phyloP scores from a whole-genome alignment of 2,113 vertebrate genomes.

The Perca flavescens region DNA sequence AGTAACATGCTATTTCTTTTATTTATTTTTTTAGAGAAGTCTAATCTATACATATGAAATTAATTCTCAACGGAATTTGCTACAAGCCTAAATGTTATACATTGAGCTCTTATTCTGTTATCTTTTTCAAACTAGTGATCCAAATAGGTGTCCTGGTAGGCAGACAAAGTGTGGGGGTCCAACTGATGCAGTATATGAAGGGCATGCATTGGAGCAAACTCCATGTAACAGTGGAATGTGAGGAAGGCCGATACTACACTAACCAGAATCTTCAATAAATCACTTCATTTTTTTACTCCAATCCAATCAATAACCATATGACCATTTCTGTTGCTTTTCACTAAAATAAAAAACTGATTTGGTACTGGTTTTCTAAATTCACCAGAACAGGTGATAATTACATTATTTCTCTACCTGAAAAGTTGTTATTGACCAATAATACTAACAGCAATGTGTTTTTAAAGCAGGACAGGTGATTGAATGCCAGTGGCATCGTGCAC shows the following conservation, averaged over 20 bases:
- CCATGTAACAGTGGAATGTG: constrained; percentile 61
- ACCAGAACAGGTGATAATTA: background rate
- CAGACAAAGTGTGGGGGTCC: constrained; percentile 42
- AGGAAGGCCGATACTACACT: constrained; percentile 44
- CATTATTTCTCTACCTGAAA: constrained; percentile 28
- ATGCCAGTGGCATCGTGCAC: background rate
- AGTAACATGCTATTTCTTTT: background rate
- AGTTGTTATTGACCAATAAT: constrained; percentile 9
- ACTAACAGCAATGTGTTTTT: background rate
- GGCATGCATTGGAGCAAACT: constrained; percentile 46
- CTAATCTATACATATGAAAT: constrained; percentile 37
- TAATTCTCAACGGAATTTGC: background rate
- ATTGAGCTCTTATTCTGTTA: constrained; percentile 33
- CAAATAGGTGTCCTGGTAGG: constrained; percentile 17
- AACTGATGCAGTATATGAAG: constrained; percentile 36
- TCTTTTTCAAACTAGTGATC: constrained; percentile 25
- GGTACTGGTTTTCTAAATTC: constrained; percentile 27
- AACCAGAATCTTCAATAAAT: constrained; percentile 34
- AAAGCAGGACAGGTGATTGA: constrained; percentile 4
- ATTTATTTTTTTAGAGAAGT: background rate
- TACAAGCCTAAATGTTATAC: background rate
- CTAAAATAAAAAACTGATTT: constrained; percentile 38
- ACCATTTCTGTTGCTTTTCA: constrained; percentile 42
- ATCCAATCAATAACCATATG: constrained; percentile 39
- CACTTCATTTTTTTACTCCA: constrained; percentile 27